Evolutionary conservation across 2,797 vertebrate genomes (phyloP), one percentile per base, ranked within the genome.

Genomic region (Argya squamiceps): DNA sequence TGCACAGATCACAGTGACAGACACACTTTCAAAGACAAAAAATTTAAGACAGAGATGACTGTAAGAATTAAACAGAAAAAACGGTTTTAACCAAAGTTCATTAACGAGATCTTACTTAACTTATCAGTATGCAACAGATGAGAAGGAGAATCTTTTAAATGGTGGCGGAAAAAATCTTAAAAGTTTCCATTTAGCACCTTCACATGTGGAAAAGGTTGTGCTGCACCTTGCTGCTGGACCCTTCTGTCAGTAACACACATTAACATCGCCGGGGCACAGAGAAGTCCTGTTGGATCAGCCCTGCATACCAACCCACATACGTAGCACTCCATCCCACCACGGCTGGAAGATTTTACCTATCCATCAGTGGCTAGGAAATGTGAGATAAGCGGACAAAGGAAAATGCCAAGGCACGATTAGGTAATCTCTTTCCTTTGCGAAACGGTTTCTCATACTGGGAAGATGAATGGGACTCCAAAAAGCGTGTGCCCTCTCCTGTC

Each of bases 351-450:
- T 34, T 88, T 59, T 37, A 37, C 85, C 81, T 88, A 86, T 92
- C 94, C 94, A 65, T 93, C 95, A 96, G 21, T 88, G 92, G 55
- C 73, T 50, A 78, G 53, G 55, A 93, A 96, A 86, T 24, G n/a
- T 4, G 46, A 93, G 96, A 96, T 93, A 94, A 96, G 65, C 1
- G 9, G 69, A 88, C 88, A 88, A 92, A 97, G 43, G 65, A 91
- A 96, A 96, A 88, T 0, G 12, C 82, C 89, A 89, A 67, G 92
- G 71, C 8, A 1, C 0, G 1, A 90, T 97, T 96, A 92, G 58
- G 92, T 93, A 95, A 97, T 83, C 79, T 75, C 82, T 92, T 89
- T 74, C 93, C 84, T 94, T 95, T 86, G 81, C 3, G 2, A 88
- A 91, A 90, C 3, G 32, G 43, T 90, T 94, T 93, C 92, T 92